Evolutionary conservation across 2,113 vertebrate genomes (phyloP).

Genomic region (Corapipo altera): DNA sequence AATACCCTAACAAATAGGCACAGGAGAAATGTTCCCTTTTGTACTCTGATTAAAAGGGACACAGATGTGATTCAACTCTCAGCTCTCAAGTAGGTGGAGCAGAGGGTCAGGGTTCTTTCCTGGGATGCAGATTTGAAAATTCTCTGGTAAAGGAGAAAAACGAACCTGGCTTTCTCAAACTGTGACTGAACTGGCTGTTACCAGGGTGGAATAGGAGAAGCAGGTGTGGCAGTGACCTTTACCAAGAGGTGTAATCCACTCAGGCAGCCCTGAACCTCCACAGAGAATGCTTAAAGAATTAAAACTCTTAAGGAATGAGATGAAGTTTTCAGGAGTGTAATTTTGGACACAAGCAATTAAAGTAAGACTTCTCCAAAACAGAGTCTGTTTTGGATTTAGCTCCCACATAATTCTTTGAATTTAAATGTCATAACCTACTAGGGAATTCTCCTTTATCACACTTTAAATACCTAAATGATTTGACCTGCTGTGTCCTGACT

Average conservation of each 20-base stretch:
- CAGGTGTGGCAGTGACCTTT: neutral
- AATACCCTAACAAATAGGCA: neutral
- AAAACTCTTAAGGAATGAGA: neutral
- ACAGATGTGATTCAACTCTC: neutral
- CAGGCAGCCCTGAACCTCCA: neutral
- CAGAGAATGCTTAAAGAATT: neutral
- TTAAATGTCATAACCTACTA: neutral
- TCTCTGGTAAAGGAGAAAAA: neutral
- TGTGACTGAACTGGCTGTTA: neutral
- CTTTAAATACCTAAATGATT: neutral
- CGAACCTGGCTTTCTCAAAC: neutral
- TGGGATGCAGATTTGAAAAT: neutral
- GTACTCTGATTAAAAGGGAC: neutral
- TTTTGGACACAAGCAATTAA: neutral
- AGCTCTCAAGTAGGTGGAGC: neutral
- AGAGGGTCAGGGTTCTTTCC: neutral
- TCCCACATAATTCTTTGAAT: neutral
- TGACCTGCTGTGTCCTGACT: neutral
- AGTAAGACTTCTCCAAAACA: neutral
- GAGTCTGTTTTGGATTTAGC: neutral
- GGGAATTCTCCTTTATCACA: neutral
- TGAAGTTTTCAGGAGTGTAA: neutral
- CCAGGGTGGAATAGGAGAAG: neutral
- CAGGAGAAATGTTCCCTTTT: neutral
- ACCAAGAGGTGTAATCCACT: neutral